phyloP scores from a whole-genome alignment of 2,113 vertebrate species.

The Onychostruthus taczanowskii region DNA sequence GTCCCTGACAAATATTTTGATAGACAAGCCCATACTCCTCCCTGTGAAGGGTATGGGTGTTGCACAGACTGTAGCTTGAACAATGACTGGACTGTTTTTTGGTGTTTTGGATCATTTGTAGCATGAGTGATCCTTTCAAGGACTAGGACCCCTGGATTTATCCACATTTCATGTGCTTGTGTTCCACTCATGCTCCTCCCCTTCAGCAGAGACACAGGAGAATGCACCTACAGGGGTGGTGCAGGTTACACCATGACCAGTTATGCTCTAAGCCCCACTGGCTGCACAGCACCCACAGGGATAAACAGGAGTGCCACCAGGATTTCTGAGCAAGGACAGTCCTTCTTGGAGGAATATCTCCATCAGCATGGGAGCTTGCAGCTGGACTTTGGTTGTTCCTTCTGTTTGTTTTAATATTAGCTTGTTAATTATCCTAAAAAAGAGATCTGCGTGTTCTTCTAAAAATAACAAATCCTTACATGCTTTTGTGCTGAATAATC shows the following conservation, averaged over 20 bases:
- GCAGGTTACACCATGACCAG: not conserved
- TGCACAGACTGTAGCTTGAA: not conserved
- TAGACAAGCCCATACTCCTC: not conserved
- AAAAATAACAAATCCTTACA: constrained; percentile 23
- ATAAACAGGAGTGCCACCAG: not conserved
- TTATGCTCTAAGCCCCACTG: fast-evolving
- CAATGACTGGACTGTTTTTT: not conserved
- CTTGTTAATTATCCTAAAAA: constrained; percentile 20
- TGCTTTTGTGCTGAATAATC: constrained; percentile 39
- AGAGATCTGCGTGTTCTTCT: not conserved
- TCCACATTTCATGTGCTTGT: fast-evolving
- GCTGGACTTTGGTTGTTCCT: not conserved
- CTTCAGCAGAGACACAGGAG: not conserved
- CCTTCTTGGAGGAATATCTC: not conserved
- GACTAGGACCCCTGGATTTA: too few species aligned
- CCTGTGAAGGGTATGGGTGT: not conserved
- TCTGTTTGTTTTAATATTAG: constrained; percentile 36
- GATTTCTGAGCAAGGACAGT: not conserved
- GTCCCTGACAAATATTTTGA: not conserved
- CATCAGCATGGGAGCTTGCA: not conserved
- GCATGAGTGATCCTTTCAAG: not conserved
- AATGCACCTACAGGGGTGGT: too few species aligned
- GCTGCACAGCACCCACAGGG: not conserved
- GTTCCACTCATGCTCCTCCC: fast-evolving
- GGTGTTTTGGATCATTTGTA: not conserved